Conservation (phyloP, 2,113 vertebrate species). For the Panthera tigris region DNA sequence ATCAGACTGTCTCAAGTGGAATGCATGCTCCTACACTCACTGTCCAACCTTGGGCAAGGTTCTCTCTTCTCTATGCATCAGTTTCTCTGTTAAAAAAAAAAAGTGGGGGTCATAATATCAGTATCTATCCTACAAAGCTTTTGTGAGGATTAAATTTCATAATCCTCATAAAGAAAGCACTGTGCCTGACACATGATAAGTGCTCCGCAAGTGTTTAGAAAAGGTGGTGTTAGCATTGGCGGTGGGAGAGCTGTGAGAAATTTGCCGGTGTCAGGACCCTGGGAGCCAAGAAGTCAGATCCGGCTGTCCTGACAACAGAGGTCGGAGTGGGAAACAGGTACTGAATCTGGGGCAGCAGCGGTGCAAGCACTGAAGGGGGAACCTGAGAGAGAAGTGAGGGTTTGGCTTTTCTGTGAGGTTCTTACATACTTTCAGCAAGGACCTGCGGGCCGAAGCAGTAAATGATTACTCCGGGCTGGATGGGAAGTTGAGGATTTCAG, state of each 20-base stretch:
- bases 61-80: background rate
- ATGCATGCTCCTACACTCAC: background rate
- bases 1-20: background rate
- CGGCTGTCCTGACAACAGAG: background rate
- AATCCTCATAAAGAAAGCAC: background rate
- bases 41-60: background rate
- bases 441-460: background rate
- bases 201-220: background rate
- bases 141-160: conserved; percentile 38
- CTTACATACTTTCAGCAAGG: background rate
- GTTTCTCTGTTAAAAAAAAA: conserved; percentile 11
- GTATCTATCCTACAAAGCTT: background rate
- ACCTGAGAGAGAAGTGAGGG: background rate
- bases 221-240: background rate
- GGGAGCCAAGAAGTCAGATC: background rate
- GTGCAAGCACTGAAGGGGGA: background rate
- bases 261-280: background rate
- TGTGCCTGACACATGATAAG: background rate
- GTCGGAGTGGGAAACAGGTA: background rate
- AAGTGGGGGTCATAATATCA: background rate
- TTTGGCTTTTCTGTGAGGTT: background rate
- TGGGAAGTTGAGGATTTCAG: background rate
- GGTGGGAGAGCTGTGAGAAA: background rate
- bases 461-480: background rate
- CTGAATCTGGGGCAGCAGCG: background rate